phyloP scores from a whole-genome alignment of 2,797 vertebrate species.

The Poeciliopsis turneri region DNA sequence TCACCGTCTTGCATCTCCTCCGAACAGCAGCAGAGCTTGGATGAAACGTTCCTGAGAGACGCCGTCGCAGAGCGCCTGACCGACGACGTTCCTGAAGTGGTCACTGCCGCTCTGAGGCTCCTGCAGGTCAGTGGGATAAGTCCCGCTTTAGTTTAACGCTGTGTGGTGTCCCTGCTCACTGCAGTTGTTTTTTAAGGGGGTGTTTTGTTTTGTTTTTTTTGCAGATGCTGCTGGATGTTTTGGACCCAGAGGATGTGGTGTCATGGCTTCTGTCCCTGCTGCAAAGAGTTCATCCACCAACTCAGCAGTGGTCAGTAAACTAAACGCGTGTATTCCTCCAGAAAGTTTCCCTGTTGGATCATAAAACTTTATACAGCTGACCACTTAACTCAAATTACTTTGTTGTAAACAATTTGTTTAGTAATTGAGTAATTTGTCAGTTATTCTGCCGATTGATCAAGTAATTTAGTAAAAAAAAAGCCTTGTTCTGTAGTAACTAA shows the following conservation, averaged over 20 bases:
- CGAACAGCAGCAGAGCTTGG: constrained; percentile 81
- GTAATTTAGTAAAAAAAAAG: too few relatives aligned
- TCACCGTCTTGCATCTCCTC: neutral
- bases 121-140: constrained; percentile 82
- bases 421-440: too few relatives aligned
- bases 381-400: constrained; percentile 9
- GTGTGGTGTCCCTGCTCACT: neutral
- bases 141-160: too few relatives aligned
- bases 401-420: neutral
- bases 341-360: neutral
- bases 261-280: constrained; percentile 85
- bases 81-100: constrained; percentile 87
- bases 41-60: constrained; percentile 87
- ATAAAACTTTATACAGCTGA: neutral
- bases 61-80: constrained; percentile 84
- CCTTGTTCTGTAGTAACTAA: too few relatives aligned
- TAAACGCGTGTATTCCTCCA: neutral
- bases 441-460: too few relatives aligned
- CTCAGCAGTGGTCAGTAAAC: constrained; percentile 82
- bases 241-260: constrained; percentile 80
- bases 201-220: neutral
- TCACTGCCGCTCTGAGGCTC: constrained; percentile 80
- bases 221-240: constrained; percentile 77
- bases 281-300: constrained; percentile 75
- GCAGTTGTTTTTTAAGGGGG: neutral